These are phyloP conservation scores for Barnardius zonarius DNA, from an alignment of 2,113 vertebrate species.

Conservation along the genomic window DNA sequence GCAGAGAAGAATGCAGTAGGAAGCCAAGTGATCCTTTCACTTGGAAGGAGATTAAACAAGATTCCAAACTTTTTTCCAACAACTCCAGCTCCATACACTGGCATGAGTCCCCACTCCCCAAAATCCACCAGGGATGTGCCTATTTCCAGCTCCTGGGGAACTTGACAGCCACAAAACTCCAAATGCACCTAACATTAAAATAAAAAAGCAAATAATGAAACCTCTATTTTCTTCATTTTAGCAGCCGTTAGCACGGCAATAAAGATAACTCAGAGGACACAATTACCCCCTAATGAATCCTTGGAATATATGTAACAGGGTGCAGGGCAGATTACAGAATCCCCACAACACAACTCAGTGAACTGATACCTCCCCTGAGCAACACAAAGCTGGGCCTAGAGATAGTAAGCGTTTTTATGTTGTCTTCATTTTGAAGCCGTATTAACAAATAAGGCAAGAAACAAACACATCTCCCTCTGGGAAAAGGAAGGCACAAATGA, in stretches of 20 bases:
- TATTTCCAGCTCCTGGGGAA: not conserved
- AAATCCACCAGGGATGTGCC: not conserved
- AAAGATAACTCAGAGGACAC: slow-evolving; percentile 22
- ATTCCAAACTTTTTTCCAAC: slow-evolving; percentile 17
- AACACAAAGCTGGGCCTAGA: not conserved
- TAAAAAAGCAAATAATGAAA: not conserved
- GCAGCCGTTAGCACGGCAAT: not conserved
- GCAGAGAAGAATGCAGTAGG: slow-evolving; percentile 46
- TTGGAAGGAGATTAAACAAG: slow-evolving; percentile 49
- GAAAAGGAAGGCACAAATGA: not conserved
- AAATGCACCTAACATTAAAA: not conserved
- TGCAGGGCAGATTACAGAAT: slow-evolving; percentile 48
- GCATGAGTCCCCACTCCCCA: not conserved
- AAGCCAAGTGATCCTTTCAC: slow-evolving; percentile 31
- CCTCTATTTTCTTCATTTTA: slow-evolving; percentile 19
- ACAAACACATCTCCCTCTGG: not conserved
- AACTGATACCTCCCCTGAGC: slow-evolving; percentile 44
- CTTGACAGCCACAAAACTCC: not conserved
- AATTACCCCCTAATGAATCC: slow-evolving; percentile 47
- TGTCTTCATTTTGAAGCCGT: not conserved
- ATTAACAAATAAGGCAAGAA: slow-evolving; percentile 36
- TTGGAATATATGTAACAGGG: slow-evolving; percentile 34
- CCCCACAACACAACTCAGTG: not conserved
- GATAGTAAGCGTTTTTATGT: not conserved
- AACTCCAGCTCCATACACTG: not conserved